Base-by-base conservation (phyloP, 2,888 invertebrate genomes). In the Lasius platythorax region DNA sequence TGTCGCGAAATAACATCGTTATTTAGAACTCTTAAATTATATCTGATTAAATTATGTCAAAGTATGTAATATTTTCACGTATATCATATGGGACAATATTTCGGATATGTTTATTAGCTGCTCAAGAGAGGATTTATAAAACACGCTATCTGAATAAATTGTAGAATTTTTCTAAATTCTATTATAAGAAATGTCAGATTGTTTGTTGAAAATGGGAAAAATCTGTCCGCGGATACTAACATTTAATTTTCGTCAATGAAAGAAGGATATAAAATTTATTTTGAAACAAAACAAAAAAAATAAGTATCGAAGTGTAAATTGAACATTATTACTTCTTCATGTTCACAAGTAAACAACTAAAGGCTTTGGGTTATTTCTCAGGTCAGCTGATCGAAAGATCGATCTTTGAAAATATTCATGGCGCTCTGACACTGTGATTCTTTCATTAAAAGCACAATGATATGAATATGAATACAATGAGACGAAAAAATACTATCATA, bases 1-100 rank as follows among this genome's bases (percentile, higher is more conserved):
- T 66, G 23, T 66, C 75, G 5, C 33, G 6, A 37, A 76, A 50
- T 50, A 75, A 30, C 64, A 74, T 64, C 43, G 33, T 23, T 58
- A 58, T 73, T 73, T 40, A 18, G 28, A 73, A 73, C 6, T 58
- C 40, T 18, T 18, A 28, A 73, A 58, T 73, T 58, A 37, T 40
- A 28, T 11, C 28, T 37, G 53, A 37, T 9, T 15, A 58, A 58
- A 11, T 15, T 18, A 56, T 28, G 28, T 40, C 18, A 73, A 73
- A 73, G 11, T 56, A 18, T 58, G 28, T 58, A 73, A 73, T 40
- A 58, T 58, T 56, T 73, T 58, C 37, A 56, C n/a, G 15, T 15
- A 53, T 56, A 1, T 11, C 9, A 5, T 11, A 1, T 56, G 37
- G 3, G 3, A 53, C 18, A 56, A 23, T 18, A 50, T 18, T 50